phyloP scores from a whole-genome alignment of 2,113 vertebrate genomes.

The Bambusicola thoracicus region DNA sequence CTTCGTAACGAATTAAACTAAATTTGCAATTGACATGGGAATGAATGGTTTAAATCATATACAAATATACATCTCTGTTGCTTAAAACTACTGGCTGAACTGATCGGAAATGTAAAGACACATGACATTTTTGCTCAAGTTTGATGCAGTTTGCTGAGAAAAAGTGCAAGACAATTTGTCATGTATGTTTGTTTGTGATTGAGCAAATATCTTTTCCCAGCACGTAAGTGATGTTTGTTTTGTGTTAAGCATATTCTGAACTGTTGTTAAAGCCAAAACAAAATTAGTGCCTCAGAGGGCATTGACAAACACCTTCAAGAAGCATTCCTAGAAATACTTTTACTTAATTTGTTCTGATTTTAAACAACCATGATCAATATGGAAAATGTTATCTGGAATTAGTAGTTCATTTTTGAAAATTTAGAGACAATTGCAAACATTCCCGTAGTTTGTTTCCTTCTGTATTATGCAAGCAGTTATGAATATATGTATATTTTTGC shows the following conservation, averaged over 20 bases:
- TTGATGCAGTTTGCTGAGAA: neutral
- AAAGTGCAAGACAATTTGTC: neutral
- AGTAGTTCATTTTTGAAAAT: neutral
- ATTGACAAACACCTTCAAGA: conserved; percentile 1
- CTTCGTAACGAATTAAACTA: conserved; percentile 28
- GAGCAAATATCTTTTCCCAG: neutral
- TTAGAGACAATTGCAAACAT: neutral
- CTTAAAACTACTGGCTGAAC: neutral
- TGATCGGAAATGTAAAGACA: neutral
- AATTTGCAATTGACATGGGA: neutral
- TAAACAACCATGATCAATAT: neutral
- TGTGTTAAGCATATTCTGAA: neutral
- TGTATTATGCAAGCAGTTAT: conserved; percentile 31
- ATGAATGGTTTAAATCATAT: neutral
- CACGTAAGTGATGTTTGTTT: neutral
- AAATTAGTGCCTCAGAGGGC: neutral
- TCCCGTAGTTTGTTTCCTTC: conserved; percentile 18
- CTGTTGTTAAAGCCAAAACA: conserved; percentile 48
- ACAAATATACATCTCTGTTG: neutral
- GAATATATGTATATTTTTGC: conserved; percentile 58
- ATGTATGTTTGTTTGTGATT: conserved; percentile 12
- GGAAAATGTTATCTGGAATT: neutral
- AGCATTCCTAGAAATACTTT: neutral
- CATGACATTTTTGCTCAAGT: neutral
- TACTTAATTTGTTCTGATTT: neutral